Evolutionary conservation across 2,888 invertebrate genomes (phyloP), one percentile per base, ranked within the genome.

Genomic region (Callosobruchus maculatus): DNA sequence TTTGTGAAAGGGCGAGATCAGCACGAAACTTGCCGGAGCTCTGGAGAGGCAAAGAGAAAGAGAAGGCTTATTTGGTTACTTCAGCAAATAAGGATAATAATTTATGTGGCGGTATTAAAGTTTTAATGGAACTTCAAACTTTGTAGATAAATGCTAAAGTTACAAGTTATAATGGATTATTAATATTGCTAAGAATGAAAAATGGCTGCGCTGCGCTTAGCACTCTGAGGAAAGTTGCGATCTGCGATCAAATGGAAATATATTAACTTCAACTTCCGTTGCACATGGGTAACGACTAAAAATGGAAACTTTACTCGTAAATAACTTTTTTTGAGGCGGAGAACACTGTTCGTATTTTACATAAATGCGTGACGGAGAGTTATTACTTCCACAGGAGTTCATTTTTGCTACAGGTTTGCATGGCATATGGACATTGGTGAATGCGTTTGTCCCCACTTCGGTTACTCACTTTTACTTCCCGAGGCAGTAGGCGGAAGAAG

Each of bases 101-200:
- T 78, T 78, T 76, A 78, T 76, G 74, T 74, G 76, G 72, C 71
- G 73, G 72, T 74, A 76, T 77, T 78, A 77, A 78, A 78, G 77
- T 78, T 78, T 77, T 78, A 78, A 78, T 78, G 77, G 78, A 77
- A 78, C 76, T 73, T 73, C 76, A 71, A 77, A 75, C 74, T 78
- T 75, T 74, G 71, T 73, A 74, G 77, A 78, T 77, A 77, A 77
- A 78, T 74, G 77, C 74, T 73, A 71, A 73, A 77, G 74, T 76
- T 78, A 73, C 74, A 76, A 74, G 71, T 77, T 76, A 74, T 77
- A 77, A 78, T 78, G 76, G 78, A 77, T 78, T 78, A 77, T 77
- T 78, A 78, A 77, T 75, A 74, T 75, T 74, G 72, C 73, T 76
- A 75, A 75, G 78, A 75, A 75, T 76, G 77, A 78, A 77, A 77